Evolutionary conservation across 2,113 vertebrate species (phyloP), one percentile per base, ranked within the genome.

Genomic region (Corapipo altera): DNA sequence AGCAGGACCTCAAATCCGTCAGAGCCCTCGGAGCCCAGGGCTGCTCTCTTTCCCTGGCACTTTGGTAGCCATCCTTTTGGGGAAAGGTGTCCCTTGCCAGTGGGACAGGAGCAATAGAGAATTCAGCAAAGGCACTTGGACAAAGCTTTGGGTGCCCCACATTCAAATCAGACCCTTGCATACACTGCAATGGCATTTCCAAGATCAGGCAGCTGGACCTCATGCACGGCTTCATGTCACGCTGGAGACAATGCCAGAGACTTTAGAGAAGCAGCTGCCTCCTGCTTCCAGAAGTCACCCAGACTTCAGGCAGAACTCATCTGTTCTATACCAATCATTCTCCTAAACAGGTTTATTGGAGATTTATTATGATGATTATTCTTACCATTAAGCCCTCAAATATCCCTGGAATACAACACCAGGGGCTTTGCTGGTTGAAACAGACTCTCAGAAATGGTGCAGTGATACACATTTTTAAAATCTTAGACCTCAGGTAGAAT

Each of bases 241-340:
- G 3, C 0, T 1, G 74, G 55, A 91, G 18, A 5, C 1, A 8
- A 77, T 57, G 28, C 75, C 79, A 88, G 61, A 70, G 85, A 28
- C 33, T 74, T 88, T 91, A 74, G 82, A 85, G 83, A 69, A 91
- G 67, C 86, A 88, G 89, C 65, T 96, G 69, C n/a, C 65, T 43
- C 49, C 24, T 70, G 51, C 66, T 26, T 81, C 49, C 33, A 88
- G 32, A 88, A 78, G 73, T 35, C 33, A 91, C 46, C 8, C 15
- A 1, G 28, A 41, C 74, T 92, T 92, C 58, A 49, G 65, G 65
- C 70, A 85, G 73, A 85, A 85, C 35, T 88, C 66, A 9, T 55
- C 59, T 74, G 79, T 80, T 54, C 17, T 65, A 73, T 35, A 64
- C 35, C 44, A 28, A 21, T 57, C 41, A n/a, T 58, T 71, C 32